Conservation (phyloP, 2,888 invertebrate genomes). For the Parnassius mnemosyne region DNA sequence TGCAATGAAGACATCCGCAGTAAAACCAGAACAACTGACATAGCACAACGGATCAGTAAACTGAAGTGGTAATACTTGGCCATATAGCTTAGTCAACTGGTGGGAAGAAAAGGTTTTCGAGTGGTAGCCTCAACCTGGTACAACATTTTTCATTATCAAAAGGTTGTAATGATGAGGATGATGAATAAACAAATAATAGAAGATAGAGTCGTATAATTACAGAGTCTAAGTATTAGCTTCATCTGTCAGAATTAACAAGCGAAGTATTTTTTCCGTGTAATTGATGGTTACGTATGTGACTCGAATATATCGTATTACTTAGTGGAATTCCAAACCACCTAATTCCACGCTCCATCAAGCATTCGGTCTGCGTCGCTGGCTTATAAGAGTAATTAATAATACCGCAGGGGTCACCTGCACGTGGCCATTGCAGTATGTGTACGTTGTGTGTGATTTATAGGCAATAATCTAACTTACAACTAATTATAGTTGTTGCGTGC, state of each 20-base stretch:
- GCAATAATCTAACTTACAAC: not conserved
- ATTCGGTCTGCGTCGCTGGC: conserved; percentile 13
- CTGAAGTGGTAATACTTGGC: no score
- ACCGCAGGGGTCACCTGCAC: conserved; percentile 8
- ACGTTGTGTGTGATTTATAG: not conserved
- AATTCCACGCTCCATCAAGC: conserved; percentile 10
- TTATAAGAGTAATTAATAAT: conserved; percentile 16
- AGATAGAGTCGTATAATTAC: no score
- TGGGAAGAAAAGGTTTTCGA: no score
- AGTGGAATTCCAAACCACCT: conserved; percentile 3
- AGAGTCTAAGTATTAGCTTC: not conserved
- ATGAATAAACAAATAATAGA: no score
- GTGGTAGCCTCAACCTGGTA: no score
- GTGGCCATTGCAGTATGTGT: not conserved
- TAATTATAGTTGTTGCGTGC: no score
- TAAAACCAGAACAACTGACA: no score
- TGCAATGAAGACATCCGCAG: no score
- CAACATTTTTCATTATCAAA: no score
- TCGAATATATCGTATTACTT: conserved; percentile 3
- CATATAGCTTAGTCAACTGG: no score
- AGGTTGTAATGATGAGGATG: no score
- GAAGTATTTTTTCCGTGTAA: not conserved
- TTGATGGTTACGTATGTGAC: not conserved
- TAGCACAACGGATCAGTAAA: no score
- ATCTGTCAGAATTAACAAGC: not conserved